Percentiles rank a stretch among this genome's conserved stretches.
phyloP scores from a whole-genome alignment of 92 coral and sea anemone species.

The Epizoanthus rinbou region DNA sequence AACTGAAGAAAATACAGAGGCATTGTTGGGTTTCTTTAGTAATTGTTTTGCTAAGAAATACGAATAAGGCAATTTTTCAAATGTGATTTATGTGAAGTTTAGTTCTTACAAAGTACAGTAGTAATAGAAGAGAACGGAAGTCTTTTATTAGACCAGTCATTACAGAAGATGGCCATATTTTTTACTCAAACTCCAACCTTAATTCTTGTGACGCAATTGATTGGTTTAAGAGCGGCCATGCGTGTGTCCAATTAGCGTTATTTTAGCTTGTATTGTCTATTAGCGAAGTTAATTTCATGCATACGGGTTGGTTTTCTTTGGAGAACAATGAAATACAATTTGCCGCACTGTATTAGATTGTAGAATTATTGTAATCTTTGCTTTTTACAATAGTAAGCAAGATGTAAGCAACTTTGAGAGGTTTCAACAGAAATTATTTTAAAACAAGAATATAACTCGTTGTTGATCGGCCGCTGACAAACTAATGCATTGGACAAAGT shows the following conservation, averaged over 20 bases:
- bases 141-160: background rate
- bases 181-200: background rate
- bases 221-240: background rate
- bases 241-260: constrained; percentile 5
- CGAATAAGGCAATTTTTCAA: background rate
- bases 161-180: background rate
- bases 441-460: too few species aligned
- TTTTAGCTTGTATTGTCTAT: background rate
- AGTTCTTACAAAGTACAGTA: too few species aligned
- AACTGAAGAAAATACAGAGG: background rate
- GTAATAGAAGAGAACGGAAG: too few species aligned
- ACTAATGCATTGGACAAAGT: too few species aligned
- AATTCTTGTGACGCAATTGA: background rate
- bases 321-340: background rate
- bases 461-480: too few species aligned
- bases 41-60: constrained; percentile 8
- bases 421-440: too few species aligned
- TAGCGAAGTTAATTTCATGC: background rate
- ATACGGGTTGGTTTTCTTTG: too few species aligned
- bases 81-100: background rate
- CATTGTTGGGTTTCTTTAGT: constrained; percentile 22
- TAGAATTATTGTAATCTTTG: background rate
- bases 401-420: too few species aligned
- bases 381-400: background rate
- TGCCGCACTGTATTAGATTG: background rate